Percentiles rank a stretch among this genome's conserved stretches.
phyloP scores from a whole-genome alignment of 1,140 invertebrate genomes.

The Camponotus floridanus region DNA sequence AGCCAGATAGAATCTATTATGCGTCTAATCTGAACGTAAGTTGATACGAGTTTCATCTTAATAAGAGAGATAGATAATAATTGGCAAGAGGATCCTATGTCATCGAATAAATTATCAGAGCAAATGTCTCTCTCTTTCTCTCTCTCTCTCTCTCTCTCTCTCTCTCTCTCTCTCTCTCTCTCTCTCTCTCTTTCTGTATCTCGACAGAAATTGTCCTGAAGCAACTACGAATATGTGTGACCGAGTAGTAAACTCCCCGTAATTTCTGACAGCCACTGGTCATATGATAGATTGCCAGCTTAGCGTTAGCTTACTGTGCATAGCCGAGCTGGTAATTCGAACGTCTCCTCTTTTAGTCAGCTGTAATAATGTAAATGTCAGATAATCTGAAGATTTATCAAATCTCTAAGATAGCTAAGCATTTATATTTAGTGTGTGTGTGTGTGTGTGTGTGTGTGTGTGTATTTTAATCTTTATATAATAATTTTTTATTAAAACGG shows the following conservation, averaged over 20 bases:
- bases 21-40: slow-evolving; percentile 23
- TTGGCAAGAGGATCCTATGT: background rate
- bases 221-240: slow-evolving; percentile 22
- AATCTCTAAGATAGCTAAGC: background rate
- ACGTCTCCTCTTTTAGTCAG: background rate
- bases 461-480: background rate
- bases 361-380: background rate
- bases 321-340: slow-evolving; percentile 41
- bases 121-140: background rate
- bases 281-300: slow-evolving; percentile 58
- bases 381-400: slow-evolving; percentile 30
- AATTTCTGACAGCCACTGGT: background rate
- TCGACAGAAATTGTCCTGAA: slow-evolving; percentile 38
- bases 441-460: background rate
- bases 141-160: too few relatives aligned
- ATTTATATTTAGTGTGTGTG: too few relatives aligned
- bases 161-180: too few relatives aligned
- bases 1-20: background rate
- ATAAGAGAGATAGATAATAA: background rate
- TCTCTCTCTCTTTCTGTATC: background rate
- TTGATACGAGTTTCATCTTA: background rate
- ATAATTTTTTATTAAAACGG: background rate
- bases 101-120: background rate
- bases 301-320: background rate
- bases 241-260: slow-evolving; percentile 23